phyloP scores from a whole-genome alignment of 2,888 invertebrate genomes.

The Lasioglossum vierecki region DNA sequence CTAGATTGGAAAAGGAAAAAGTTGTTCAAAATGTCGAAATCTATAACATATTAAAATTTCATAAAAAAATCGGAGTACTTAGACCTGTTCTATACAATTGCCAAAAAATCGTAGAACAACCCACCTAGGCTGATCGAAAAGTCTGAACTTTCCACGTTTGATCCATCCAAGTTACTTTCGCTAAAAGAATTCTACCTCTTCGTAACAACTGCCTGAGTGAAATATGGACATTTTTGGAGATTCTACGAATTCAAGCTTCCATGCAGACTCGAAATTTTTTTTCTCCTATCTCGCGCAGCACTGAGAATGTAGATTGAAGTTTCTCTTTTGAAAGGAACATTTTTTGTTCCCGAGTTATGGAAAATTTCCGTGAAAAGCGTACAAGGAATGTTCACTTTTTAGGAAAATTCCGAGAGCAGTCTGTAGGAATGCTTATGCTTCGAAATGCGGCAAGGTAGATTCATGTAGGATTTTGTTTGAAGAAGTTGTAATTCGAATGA shows the following conservation, averaged over 20 bases:
- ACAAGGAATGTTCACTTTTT: background rate
- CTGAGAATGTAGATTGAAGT: background rate
- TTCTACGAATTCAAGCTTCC: background rate
- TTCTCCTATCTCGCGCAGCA: background rate
- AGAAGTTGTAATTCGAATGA: background rate
- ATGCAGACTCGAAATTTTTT: rapidly evolving
- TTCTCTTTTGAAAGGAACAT: background rate
- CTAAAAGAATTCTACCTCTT: too few species aligned
- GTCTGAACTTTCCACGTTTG: background rate
- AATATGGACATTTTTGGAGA: background rate
- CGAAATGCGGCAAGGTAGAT: background rate
- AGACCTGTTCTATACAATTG: too few species aligned
- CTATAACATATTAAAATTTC: too few species aligned
- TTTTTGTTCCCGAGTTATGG: background rate
- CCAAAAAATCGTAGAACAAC: background rate
- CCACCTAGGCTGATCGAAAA: background rate
- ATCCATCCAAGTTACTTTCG: too few species aligned
- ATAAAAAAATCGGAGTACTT: too few species aligned
- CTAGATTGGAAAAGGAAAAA: too few species aligned
- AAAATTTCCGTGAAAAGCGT: background rate
- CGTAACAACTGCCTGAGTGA: too few species aligned
- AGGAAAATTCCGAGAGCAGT: background rate
- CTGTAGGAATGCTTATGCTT: background rate
- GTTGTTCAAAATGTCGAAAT: too few species aligned
- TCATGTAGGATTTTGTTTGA: background rate